Evolutionary conservation across 2,113 vertebrate species (phyloP), one percentile per base, ranked within the genome.

Genomic region (Alligator sinensis): DNA sequence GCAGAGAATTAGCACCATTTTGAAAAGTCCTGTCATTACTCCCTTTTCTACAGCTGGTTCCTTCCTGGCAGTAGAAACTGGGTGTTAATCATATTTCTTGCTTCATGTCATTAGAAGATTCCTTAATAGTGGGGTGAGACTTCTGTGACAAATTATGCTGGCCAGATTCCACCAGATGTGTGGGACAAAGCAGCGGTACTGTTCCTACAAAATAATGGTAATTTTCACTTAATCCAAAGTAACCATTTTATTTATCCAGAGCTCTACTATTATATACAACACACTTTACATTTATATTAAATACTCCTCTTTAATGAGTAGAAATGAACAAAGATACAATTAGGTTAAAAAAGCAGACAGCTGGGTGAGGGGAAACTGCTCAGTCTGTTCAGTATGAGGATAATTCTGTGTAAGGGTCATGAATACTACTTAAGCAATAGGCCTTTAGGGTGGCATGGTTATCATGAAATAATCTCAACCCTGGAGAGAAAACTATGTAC

Each of bases 381-480:
- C 55, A 61, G 27, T 34, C 86, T 93, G 92, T 81, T 93, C 66
- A 11, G 3, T 64, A 58, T 3, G 47, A 57, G 28, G 58, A 95
- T 87, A 82, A 76, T 92, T 95, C 57, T 84, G n/a, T 82, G 30
- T 62, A 87, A 89, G 58, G 86, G 88, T 97, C 96, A 82, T 78
- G 92, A 97, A 96, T 87, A 85, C 84, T 92, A 66, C 81, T 96
- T 97, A 95, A 95, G 57, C 79, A 92, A 87, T 84, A 78, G 55
- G 47, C 30, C 87, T 94, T 95, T 89, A 93, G 80, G 77, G 75
- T 2, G 0, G 68, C 70, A 64, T 94, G 76, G 85, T 84, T 97
- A 96, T 94, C 88, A 91, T 82, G 80, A 94, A 96, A 96, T 95
- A 91, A 96, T 95, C 80, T 95, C 92, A 95, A 87, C 93, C 87